A percentile compares a stretch with the other conserved stretches of the same genome.
phyloP scores from a whole-genome alignment of 2,888 invertebrate genomes.

The Mythimna ferrago region DNA sequence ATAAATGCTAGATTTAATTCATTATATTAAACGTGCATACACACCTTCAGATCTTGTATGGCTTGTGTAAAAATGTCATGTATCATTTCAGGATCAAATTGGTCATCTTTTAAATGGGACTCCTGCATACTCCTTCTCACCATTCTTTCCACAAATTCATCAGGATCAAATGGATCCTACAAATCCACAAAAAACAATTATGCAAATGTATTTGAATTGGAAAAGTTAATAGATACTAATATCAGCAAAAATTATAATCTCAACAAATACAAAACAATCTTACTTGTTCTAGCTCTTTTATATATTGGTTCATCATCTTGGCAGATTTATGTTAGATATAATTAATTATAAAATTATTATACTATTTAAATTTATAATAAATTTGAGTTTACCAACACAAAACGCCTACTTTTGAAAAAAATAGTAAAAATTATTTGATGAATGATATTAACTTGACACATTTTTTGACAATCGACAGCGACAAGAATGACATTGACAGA shows the following conservation, averaged over 20 bases:
- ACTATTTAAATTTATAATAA: slow-evolving; percentile 4
- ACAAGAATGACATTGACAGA: no score
- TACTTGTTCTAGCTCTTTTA: slow-evolving; percentile 96
- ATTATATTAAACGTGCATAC: not conserved
- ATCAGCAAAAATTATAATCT: not conserved
- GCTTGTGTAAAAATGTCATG: slow-evolving; percentile 98
- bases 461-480: no score
- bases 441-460: no score
- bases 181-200: slow-evolving; percentile 56
- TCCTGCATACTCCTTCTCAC: slow-evolving; percentile 98
- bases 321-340: slow-evolving; percentile 6
- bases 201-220: not conserved
- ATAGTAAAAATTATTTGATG: not conserved
- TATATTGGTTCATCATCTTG: slow-evolving; percentile 96
- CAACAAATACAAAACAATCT: slow-evolving; percentile 43
- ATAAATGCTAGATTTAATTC: not conserved
- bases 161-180: slow-evolving; percentile 98
- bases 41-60: slow-evolving; percentile 93
- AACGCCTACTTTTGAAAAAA: slow-evolving; percentile 42
- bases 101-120: slow-evolving; percentile 91
- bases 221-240: not conserved
- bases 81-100: slow-evolving; percentile 96
- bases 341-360: not conserved
- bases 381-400: slow-evolving; percentile 5
- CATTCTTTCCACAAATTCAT: slow-evolving; percentile 99